Base-by-base conservation (phyloP, 2,888 invertebrate genomes). In the Drosophila formosana region DNA sequence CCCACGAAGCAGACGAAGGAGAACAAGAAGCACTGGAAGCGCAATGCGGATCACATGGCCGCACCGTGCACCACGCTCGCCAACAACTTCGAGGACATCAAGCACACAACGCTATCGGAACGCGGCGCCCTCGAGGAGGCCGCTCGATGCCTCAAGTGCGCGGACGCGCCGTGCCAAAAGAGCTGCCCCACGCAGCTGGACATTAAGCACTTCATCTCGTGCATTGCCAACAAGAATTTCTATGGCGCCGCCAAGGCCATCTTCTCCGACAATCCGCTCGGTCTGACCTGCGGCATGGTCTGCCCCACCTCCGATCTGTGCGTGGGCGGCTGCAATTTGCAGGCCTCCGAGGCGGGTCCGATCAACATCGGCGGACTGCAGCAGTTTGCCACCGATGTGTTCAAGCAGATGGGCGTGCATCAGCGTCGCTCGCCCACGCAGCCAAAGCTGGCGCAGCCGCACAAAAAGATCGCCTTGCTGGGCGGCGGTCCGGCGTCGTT, bases 301-400 rank as follows among this genome's bases (percentile, higher is more conserved):
- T 99, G 99, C 83, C 99, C 99, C 2, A 99, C 99, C 0, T 98
- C 98, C 90, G 99, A 99, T 92, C 95, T 99, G 1, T 99, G 99
- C 91, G 99, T 99, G 0, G 99, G 99, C 0, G 98, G 98, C 0
- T 99, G 99, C 92, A 99, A 99, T 93, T 93, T 99, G 8, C 96
- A 97, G 90, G 99, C 98, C 0, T 95, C 96, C 8, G 99, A 99
- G 92, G 99, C 99, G 92, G 99, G 99, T 0, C 96, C 99, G 0
- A 99, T 99, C 84, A 99, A 99, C 91, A 99, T 99, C 84, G 99
- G 99, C 0, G 99, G 99, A 0, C 93, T 99, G 37, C 99, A 99
- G 92, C 99, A 99, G 89, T 99, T 97, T 92, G 98, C 99, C 52
- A 97, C 98, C 2, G 99, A 99, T 90, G 97, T 96, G 25, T 99